A percentile compares a stretch with the other conserved stretches of the same genome.
Conservation (phyloP, 1,140 invertebrate genomes). For the Conus betulinus region DNA sequence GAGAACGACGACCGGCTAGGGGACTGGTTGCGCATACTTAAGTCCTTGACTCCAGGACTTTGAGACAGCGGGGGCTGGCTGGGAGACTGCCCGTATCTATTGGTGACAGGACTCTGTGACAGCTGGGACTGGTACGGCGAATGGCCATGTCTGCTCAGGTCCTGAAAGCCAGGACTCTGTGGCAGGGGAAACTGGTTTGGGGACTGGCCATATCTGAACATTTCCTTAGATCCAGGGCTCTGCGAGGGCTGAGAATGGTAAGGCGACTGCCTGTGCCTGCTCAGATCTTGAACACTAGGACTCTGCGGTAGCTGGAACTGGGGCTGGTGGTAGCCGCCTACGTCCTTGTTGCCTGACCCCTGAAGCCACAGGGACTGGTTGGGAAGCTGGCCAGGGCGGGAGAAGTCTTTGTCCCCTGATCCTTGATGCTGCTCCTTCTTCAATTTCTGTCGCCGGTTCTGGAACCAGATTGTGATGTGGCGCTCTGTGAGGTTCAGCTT, state of each 20-base stretch:
- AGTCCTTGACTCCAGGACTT: not conserved
- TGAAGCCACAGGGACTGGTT: not conserved
- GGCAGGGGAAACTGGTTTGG: not conserved
- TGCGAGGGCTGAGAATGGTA: not conserved
- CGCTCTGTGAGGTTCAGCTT: constrained; percentile 85
- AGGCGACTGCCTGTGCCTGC: not conserved
- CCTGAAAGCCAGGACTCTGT: not conserved
- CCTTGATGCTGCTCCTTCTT: constrained; percentile 85
- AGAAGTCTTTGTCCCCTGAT: not conserved
- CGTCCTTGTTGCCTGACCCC: not conserved
- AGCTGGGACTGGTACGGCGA: not conserved
- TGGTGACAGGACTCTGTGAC: not conserved
- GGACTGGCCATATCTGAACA: not conserved
- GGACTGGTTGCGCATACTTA: not conserved
- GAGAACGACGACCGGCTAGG: not conserved
- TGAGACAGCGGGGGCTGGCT: not conserved
- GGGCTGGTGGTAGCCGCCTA: not conserved
- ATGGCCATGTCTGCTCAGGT: not conserved
- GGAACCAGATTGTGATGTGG: constrained; percentile 96
- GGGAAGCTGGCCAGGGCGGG: not conserved
- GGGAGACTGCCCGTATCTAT: not conserved
- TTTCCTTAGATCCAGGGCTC: not conserved
- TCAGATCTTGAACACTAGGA: not conserved
- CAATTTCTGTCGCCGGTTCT: constrained; percentile 85
- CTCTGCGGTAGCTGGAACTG: not conserved